These are phyloP conservation scores for Bergia sp. DNA, from an alignment of 92 coral and sea anemone species.

Conservation along the genomic window DNA sequence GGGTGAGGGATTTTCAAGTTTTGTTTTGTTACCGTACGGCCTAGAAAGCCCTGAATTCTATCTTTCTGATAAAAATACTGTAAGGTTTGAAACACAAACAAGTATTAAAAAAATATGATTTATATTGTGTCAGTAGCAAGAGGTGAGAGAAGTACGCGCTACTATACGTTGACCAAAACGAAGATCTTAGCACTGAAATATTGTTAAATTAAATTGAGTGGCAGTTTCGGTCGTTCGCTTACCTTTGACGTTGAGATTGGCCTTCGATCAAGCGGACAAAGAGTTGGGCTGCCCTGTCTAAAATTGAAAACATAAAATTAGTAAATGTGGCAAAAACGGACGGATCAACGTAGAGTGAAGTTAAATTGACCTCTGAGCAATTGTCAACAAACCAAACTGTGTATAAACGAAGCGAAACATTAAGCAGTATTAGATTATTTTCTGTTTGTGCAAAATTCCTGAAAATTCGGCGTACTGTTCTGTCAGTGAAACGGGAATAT, in stretches of 20 bases:
- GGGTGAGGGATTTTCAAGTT: not conserved
- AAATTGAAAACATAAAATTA: not conserved
- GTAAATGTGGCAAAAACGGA: not conserved
- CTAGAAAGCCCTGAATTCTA: too few species aligned
- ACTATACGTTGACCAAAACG: not conserved
- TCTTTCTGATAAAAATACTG: too few species aligned
- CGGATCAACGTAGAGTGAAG: not conserved
- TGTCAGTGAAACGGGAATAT: not conserved
- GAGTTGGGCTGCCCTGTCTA: constrained; percentile 85
- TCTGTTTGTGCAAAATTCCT: not conserved
- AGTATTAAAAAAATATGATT: too few species aligned
- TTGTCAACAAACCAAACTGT: not conserved
- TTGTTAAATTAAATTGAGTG: not conserved
- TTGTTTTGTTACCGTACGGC: not conserved
- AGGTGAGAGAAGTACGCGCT: not conserved
- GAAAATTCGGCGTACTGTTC: not conserved
- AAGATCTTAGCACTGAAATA: not conserved
- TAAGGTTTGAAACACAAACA: too few species aligned
- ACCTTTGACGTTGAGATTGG: constrained; percentile 94
- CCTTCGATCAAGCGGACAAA: constrained; percentile 92
- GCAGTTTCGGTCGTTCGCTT: constrained; percentile 2
- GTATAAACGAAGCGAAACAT: not conserved
- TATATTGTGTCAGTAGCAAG: too few species aligned
- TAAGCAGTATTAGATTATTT: not conserved
- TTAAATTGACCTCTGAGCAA: not conserved